Conservation (phyloP, 2,888 invertebrate genomes). For the Protophormia terraenovae region DNA sequence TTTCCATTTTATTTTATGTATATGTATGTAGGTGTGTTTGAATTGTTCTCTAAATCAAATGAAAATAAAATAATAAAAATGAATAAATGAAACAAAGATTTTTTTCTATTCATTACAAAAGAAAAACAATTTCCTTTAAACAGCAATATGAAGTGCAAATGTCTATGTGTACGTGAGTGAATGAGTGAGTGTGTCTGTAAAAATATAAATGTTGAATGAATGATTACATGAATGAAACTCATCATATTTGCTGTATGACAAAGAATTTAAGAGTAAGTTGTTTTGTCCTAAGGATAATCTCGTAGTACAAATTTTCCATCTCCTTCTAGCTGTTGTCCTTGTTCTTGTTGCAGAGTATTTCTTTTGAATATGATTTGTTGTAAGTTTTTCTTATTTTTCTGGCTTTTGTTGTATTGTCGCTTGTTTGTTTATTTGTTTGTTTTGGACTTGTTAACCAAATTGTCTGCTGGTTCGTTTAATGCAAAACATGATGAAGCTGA, state of each 20-base stretch:
- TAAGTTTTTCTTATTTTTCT: neutral
- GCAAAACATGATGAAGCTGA: neutral
- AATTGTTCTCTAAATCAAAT: slow-evolving; percentile 29
- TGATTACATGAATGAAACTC: neutral
- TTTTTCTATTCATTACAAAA: slow-evolving; percentile 20
- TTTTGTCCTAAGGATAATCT: slow-evolving; percentile 22
- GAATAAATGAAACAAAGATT: neutral
- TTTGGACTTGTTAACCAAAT: slow-evolving; percentile 25
- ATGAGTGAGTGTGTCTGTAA: neutral
- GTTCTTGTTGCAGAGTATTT: neutral
- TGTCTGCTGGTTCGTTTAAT: slow-evolving; percentile 8
- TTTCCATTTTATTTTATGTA: too few species aligned
- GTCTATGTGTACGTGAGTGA: neutral
- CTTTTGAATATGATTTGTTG: neutral
- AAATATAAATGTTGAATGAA: neutral
- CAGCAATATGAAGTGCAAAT: slow-evolving; percentile 8
- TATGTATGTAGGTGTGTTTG: too few species aligned
- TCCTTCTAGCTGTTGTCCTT: slow-evolving; percentile 13
- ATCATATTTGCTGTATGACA: slow-evolving; percentile 35
- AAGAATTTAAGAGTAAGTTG: slow-evolving; percentile 18
- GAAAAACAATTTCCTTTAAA: slow-evolving; percentile 53
- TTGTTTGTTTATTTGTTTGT: slow-evolving; percentile 37
- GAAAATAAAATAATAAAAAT: slow-evolving; percentile 15
- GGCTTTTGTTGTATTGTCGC: neutral
- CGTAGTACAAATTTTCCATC: neutral